Conservation (phyloP, 2,797 vertebrate genomes). For the Acanthurus tractus region DNA sequence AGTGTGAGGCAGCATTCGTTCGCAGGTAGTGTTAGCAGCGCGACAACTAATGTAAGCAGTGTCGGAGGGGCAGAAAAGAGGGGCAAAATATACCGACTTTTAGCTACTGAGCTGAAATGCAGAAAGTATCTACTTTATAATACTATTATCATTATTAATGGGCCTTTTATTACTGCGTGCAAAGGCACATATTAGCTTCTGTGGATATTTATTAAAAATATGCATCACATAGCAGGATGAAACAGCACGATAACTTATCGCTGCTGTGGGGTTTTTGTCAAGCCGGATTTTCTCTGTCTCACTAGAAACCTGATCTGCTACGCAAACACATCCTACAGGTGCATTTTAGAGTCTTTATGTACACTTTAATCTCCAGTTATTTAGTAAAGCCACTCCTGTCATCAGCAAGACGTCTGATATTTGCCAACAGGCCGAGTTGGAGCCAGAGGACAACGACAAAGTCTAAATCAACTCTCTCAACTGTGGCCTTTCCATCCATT, state of each 20-base stretch:
- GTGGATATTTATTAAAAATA: neutral
- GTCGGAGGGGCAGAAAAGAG: no score
- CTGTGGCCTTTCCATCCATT: slow-evolving; percentile 28
- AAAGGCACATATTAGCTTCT: neutral
- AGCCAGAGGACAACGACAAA: slow-evolving; percentile 49
- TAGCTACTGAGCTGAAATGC: neutral
- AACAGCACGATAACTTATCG: slow-evolving; percentile 4
- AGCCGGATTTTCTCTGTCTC: neutral
- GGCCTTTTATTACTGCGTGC: neutral
- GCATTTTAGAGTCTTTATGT: neutral
- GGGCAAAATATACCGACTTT: neutral
- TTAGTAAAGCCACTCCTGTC: slow-evolving; percentile 33
- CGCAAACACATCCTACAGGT: neutral
- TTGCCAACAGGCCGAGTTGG: slow-evolving; percentile 43
- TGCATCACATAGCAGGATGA: neutral
- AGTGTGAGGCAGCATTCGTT: slow-evolving; percentile 72
- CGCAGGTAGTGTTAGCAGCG: slow-evolving; percentile 58
- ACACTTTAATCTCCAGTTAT: slow-evolving; percentile 5
- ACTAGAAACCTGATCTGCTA: slow-evolving; percentile 15
- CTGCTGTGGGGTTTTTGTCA: slow-evolving; percentile 4
- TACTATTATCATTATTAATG: neutral
- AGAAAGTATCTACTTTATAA: neutral
- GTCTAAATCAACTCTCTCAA: slow-evolving; percentile 52
- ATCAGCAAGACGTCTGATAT: slow-evolving; percentile 43
- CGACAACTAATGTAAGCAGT: slow-evolving; percentile 22